Evolutionary conservation across 2,797 vertebrate genomes (phyloP), one percentile per base, ranked within the genome.

Genomic region (Calcarius lapponicus): DNA sequence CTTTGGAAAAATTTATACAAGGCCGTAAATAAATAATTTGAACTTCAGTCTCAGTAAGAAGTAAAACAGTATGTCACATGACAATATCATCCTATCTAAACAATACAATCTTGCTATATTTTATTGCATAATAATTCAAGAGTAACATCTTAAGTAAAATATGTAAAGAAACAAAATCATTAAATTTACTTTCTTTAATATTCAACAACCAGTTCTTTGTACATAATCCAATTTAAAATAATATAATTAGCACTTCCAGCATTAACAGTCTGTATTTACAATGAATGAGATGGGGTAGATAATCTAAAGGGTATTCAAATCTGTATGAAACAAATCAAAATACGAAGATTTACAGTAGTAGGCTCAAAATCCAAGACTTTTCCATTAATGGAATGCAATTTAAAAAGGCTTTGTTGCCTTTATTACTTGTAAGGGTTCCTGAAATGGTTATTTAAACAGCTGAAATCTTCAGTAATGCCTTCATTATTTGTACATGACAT

Each of bases 181-280:
- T 97, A 97, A 78, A 97, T 97, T 98, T 96, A 97, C 94, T 97
- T 95, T 94, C 96, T 97, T 98, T 98, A 98, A 98, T 98, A 98
- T 97, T 96, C 97, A 98, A 97, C 97, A 98, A 97, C 95, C 96
- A 97, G 96, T 92, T 97, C 94, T 97, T 97, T 97, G 87, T 97
- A 98, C 98, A 98, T 98, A 98, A 98, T 98, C 97, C 96, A 97
- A 98, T 96, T 95, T 95, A 97, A 97, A 98, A 97, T 98, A 98
- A 98, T 97, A 97, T 97, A 98, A 96, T 97, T 97, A 97, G 97
- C 97, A 98, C 94, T 98, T 97, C 97, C 95, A 97, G 96, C 96
- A 97, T 97, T 94, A 97, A 98, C 91, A 97, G 96, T 90, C 95
- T 95, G 73, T 98, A 98, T 98, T 97, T 98, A 98, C 98, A 98